Evolutionary conservation across 2,113 vertebrate species (phyloP).

Genomic region (Daphoenositta chrysoptera): DNA sequence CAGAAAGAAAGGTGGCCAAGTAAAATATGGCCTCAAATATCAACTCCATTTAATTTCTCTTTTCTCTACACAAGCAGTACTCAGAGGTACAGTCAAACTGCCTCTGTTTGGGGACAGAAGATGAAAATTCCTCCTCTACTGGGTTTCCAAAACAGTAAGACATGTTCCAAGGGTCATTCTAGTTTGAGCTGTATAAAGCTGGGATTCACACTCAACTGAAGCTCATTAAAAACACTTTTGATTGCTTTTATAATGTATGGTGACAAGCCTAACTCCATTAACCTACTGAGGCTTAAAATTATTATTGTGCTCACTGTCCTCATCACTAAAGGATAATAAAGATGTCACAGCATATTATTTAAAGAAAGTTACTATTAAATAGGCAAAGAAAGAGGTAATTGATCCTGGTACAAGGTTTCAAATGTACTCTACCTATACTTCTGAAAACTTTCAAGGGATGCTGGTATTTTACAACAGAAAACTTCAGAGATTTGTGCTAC

Average conservation of each 20-base stretch:
- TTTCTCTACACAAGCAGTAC: not conserved
- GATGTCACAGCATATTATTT: constrained; percentile 28
- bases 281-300: constrained; percentile 29
- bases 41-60: not conserved
- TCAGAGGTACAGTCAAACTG: not conserved
- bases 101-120: not conserved
- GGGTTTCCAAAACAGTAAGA: not conserved
- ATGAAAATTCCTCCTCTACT: not conserved
- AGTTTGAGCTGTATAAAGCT: not conserved
- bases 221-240: constrained; percentile 9
- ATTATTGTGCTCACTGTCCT: constrained; percentile 38
- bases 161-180: not conserved
- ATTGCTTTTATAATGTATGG: constrained; percentile 27
- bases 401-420: not conserved
- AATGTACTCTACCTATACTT: not conserved
- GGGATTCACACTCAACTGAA: not conserved
- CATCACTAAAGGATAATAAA: constrained; percentile 38
- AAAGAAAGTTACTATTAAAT: not conserved
- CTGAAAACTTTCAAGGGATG: not conserved
- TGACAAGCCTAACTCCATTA: constrained; percentile 12
- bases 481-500: not conserved
- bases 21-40: not conserved
- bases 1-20: not conserved
- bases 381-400: not conserved
- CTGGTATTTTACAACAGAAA: not conserved